Percentiles rank a stretch among this genome's conserved stretches.
Conservation (phyloP, 2,888 invertebrate species). For the Chrysolina oricalcia region DNA sequence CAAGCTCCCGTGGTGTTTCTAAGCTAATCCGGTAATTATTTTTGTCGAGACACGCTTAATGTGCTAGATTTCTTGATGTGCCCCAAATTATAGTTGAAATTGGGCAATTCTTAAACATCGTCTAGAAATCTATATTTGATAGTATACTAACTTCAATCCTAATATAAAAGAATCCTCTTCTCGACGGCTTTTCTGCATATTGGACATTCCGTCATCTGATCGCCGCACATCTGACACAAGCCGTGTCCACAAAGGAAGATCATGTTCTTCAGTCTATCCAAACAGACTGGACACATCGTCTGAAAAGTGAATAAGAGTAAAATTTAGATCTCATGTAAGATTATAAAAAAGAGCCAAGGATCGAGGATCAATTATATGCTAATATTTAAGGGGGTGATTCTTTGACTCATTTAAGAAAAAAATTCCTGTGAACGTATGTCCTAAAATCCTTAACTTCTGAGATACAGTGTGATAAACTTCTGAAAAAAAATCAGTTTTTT, state of each 20-base stretch:
- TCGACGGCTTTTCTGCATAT: slow-evolving; percentile 98
- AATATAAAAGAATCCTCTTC: slow-evolving; percentile 94
- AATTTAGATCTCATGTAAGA: neutral
- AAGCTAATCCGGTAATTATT: too few species aligned
- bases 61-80: neutral
- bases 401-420: too few species aligned
- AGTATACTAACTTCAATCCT: neutral
- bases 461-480: too few species aligned
- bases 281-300: slow-evolving; percentile 99
- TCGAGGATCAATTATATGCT: neutral
- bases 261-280: slow-evolving; percentile 98
- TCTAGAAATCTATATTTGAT: neutral
- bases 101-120: neutral
- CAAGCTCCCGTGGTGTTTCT: too few species aligned
- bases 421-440: too few species aligned
- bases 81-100: neutral
- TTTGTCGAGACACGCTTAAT: neutral
- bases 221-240: slow-evolving; percentile 98
- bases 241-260: slow-evolving; percentile 98
- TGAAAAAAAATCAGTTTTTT: too few species aligned
- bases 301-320: slow-evolving; percentile 71
- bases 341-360: too few species aligned
- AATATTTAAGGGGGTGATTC: too few species aligned
- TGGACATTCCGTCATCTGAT: slow-evolving; percentile 97
- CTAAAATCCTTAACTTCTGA: too few species aligned